Conservation (phyloP, 2,797 vertebrate species). For the Intellagama lesueurii region DNA sequence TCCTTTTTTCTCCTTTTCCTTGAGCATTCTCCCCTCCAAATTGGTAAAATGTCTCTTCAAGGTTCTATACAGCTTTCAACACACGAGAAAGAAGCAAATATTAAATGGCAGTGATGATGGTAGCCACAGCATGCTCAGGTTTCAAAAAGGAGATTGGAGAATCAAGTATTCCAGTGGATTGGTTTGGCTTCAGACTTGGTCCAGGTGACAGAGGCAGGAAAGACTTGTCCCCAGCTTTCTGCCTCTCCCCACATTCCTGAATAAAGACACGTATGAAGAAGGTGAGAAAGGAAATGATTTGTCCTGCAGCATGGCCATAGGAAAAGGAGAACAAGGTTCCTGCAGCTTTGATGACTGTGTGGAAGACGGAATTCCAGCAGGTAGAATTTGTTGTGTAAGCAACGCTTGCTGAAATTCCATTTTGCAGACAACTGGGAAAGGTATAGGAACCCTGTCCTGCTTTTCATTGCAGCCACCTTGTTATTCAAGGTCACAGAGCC, state of each 20-base stretch:
- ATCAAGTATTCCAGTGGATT: too few relatives aligned
- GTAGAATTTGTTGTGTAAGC: too few relatives aligned
- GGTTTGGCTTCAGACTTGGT: not conserved
- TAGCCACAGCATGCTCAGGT: not conserved
- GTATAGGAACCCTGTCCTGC: too few relatives aligned
- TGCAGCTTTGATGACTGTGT: too few relatives aligned
- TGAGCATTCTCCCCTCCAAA: not conserved
- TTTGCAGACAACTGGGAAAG: too few relatives aligned
- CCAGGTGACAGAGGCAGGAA: not conserved
- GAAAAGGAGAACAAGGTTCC: too few relatives aligned
- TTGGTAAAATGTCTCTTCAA: too few relatives aligned
- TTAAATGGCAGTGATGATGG: too few relatives aligned
- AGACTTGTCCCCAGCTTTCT: not conserved
- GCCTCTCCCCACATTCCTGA: not conserved
- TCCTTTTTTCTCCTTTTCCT: not conserved
- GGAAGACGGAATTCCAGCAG: too few relatives aligned
- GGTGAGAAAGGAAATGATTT: not conserved
- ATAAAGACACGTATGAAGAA: not conserved
- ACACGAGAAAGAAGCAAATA: not conserved
- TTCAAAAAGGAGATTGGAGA: not conserved
- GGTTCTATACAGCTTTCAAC: not conserved
- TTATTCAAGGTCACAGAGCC: not conserved
- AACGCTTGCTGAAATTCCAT: too few relatives aligned
- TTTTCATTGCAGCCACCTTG: too few relatives aligned
- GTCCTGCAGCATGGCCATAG: too few relatives aligned